These are phyloP conservation scores for Epicampocera succincta DNA, from an alignment of 2,888 invertebrate species.

Conservation along the genomic window DNA sequence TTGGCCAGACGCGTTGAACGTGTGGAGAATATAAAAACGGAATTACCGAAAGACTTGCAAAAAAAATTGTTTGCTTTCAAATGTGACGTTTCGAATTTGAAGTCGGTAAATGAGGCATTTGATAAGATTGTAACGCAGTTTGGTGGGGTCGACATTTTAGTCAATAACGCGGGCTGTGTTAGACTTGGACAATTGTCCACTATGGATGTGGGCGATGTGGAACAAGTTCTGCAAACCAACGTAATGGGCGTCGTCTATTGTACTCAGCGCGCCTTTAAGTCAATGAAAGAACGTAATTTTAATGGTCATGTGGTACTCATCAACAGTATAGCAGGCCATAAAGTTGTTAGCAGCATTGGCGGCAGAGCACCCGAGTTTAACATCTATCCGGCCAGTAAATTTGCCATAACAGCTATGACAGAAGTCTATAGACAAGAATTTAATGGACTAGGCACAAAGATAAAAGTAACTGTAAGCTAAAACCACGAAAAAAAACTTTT, in stretches of 20 bases:
- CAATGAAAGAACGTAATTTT: slow-evolving; percentile 81
- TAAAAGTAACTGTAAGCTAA: slow-evolving; percentile 79
- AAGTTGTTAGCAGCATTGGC: slow-evolving; percentile 67
- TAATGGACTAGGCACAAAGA: slow-evolving; percentile 75
- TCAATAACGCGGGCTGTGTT: slow-evolving; percentile 84
- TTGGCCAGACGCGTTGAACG: slow-evolving; percentile 82
- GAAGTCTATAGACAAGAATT: slow-evolving; percentile 80
- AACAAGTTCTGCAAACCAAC: slow-evolving; percentile 82
- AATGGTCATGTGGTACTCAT: slow-evolving; percentile 82
- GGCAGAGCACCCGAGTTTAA: slow-evolving; percentile 71
- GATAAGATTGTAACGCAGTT: slow-evolving; percentile 82
- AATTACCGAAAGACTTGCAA: slow-evolving; percentile 73
- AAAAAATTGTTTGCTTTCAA: slow-evolving; percentile 76
- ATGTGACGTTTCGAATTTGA: slow-evolving; percentile 83
- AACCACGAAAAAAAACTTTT: neutral
- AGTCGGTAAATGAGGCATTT: slow-evolving; percentile 83
- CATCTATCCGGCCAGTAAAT: slow-evolving; percentile 78
- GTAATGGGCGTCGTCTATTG: slow-evolving; percentile 82
- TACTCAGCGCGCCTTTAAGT: slow-evolving; percentile 82
- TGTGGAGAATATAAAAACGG: slow-evolving; percentile 77
- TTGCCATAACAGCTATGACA: slow-evolving; percentile 79
- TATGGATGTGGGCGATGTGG: slow-evolving; percentile 70
- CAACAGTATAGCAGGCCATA: slow-evolving; percentile 80
- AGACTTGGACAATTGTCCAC: slow-evolving; percentile 72
- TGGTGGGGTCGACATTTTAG: slow-evolving; percentile 84